Evolutionary conservation across 2,113 vertebrate genomes (phyloP).

Genomic region (Amblyopsis rosae): DNA sequence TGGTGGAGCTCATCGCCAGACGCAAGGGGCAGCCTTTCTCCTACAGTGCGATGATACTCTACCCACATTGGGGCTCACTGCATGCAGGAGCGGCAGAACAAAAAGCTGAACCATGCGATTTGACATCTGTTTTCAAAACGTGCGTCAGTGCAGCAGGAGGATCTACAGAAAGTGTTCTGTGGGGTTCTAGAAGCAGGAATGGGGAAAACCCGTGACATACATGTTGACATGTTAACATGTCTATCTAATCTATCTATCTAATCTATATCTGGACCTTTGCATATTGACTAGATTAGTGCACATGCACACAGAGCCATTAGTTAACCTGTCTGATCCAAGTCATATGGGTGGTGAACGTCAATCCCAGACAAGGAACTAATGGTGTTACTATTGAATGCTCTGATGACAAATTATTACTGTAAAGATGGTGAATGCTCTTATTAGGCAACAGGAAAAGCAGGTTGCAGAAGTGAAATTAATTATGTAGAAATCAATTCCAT

Average conservation of each 20-base stretch:
- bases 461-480: slow-evolving; percentile 2
- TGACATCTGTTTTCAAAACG: no score
- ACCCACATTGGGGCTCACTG: background rate
- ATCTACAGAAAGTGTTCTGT: no score
- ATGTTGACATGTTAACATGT: slow-evolving; percentile 8
- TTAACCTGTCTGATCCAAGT: slow-evolving; percentile 47
- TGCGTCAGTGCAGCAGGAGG: no score
- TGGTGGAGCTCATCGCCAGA: no score
- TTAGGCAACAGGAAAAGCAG: slow-evolving; percentile 53
- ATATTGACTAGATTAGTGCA: background rate
- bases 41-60: no score
- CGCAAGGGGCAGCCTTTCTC: no score
- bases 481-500: no score
- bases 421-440: slow-evolving; percentile 58
- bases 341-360: slow-evolving; percentile 34
- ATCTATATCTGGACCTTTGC: slow-evolving; percentile 29
- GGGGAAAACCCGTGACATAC: slow-evolving; percentile 17
- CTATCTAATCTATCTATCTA: no score
- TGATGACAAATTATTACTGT: slow-evolving; percentile 54
- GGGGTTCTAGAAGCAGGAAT: no score
- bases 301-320: slow-evolving; percentile 12
- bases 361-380: slow-evolving; percentile 55
- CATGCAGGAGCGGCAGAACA: slow-evolving; percentile 2
- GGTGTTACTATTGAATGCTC: slow-evolving; percentile 63
- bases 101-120: background rate